Base-by-base conservation (phyloP, 23 tunicate genomes). In the Phallusia fumigata region DNA sequence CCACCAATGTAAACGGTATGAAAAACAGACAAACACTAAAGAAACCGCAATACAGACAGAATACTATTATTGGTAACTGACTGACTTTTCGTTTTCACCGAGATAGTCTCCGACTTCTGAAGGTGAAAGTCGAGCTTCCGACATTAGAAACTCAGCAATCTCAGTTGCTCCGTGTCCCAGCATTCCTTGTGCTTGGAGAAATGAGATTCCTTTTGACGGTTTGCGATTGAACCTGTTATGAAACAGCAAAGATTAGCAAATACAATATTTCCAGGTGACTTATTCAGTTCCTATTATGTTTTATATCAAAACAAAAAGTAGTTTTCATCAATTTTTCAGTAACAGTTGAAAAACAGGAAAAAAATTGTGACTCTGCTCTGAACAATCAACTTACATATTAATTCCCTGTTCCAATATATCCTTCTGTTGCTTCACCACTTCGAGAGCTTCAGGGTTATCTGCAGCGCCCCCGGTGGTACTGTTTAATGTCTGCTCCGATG, bases 51-150 rank as follows among this genome's bases (percentile, higher is more conserved):
- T n/a, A n/a, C n/a, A n/a, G n/a, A n/a, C n/a, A n/a, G n/a, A n/a
- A n/a, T n/a, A n/a, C 47, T 3, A 40, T 3, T 3, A 10, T 40
- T 40, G 47, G 8, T 40, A n/a, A n/a, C 10, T 40, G 47, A 40
- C 85, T 34, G 82, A 94, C 98, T 83, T 86, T 79, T 94, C 96
- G 78, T 91, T 84, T 85, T 96, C 99, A 19, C 99, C 99, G 33
- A 96, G 73, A 51, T 88, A 91, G 33, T 96, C 99, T 44, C 99
- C 99, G 50, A 96, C 82, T 73, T 85, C 83, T 15, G 90, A 82
- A 24, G 99, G 96, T 24, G 50, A 64, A 13, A 96, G 65, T 44
- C 99, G 64, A 21, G 82, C 80, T 73, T 96, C 99, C 0, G 83
- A 19, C 49, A 81, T 52, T 15, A 91, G 80, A 64, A 96, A 96